Evolutionary conservation across 2,888 invertebrate genomes (phyloP), one percentile per base, ranked within the genome.

Genomic region (Himalopsyche kuldschensis): DNA sequence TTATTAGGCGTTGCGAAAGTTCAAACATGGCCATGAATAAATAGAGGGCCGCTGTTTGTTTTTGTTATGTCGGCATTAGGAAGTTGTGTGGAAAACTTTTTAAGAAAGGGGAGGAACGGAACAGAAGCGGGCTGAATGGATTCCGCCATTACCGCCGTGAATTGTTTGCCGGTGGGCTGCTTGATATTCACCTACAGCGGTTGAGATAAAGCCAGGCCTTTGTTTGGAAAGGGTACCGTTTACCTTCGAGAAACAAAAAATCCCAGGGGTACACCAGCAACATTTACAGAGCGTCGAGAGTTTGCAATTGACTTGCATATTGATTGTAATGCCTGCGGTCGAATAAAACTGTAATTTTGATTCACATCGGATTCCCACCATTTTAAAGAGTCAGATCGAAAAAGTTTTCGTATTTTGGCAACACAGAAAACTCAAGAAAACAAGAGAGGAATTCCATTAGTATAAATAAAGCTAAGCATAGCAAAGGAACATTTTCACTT

Each of bases 161-260:
- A 82, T 82, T 82, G 75, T 81, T 76, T 63, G 69, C 30, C 48
- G 27, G 77, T 27, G 46, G 69, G 77, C 82, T 79, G 79, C 47
- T 82, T 82, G 82, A 75, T 82, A 82, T 82, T 82, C 82, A 69
- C 55, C 78, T 75, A 78, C 30, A 31, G 82, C 55, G 69, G 69
- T 82, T 79, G 75, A 82, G 82, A 82, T 82, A 82, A 82, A 82
- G 82, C 78, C 78, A 78, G 69, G 78, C 35, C 35, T 69, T 78
- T 78, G 48, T 79, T 35, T 31, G 82, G 41, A 48, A 75, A 75
- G 46, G 46, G 79, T 48, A 75, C 82, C 75, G 55, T 55, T 55
- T 55, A 55, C 41, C 35, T 80, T 46, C 75, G 31, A 32, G 69
- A 80, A 31, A 80, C 75, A 41, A 32, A 55, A 55, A 55, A 55